Base-by-base conservation (phyloP, 2,113 vertebrate genomes). In the Bubo bubo region DNA sequence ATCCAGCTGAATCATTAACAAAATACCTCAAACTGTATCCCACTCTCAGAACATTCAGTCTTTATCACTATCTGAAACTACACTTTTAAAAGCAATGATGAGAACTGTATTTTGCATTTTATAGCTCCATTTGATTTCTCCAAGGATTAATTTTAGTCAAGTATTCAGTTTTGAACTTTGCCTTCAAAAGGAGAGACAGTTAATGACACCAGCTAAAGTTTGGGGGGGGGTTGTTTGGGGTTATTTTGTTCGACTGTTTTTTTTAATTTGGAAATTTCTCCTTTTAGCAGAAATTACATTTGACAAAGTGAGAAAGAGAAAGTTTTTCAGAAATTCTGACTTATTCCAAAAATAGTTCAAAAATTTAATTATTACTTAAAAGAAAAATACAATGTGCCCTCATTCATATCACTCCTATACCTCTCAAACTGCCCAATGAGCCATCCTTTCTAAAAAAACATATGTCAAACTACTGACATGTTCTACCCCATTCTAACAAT, bases 51-150 rank as follows among this genome's bases (percentile, higher is more conserved):
- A 34, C 24, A 45, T 3, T 24, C 27, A 49, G 26, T 11, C 15
- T n/a, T 11, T 45, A 27, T 53, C 28, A 18, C 15, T 5, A 24
- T 28, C 55, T 41, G 18, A 62, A 75, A 80, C 17, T 32, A 35
- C 15, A 34, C 45, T 35, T 60, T 67, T 47, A n/a, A 55, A 47
- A 68, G 21, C 0, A 1, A 20, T 35, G 1, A 0, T 43, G 41
- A n/a, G 27, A 85, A 27, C 5, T 28, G 7, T 17, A 24, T 11
- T 5, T 43, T 64, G 27, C 21, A 39, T 17, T 66, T 59, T 30
- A 8, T 34, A 50, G 35, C 45, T 20, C 67, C 27, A 8, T 45
- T 67, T 66, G 21, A 58, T 52, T 66, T 79, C 23, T 47, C 34
- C 17, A 53, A 55, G 30, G 32, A 22, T 47, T 3, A 60, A 50